These are phyloP conservation scores for Xestia rhomboidea DNA, from an alignment of 2,888 invertebrate species.

Conservation along the genomic window DNA sequence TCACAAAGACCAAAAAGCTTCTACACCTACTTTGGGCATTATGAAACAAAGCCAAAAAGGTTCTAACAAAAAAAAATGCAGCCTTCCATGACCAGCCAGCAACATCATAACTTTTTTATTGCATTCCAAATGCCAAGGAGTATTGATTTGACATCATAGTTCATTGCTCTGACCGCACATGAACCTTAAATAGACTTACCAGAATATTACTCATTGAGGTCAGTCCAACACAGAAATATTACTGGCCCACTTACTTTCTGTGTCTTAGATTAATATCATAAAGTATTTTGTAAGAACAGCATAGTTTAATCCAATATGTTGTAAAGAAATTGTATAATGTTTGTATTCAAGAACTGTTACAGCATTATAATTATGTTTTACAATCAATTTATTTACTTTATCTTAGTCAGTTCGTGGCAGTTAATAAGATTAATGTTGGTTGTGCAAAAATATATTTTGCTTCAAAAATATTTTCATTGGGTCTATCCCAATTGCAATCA, in stretches of 20 bases:
- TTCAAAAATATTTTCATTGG: neutral
- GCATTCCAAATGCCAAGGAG: slow-evolving; percentile 66
- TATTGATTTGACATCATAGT: slow-evolving; percentile 78
- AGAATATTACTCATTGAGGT: slow-evolving; percentile 60
- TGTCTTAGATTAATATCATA: slow-evolving; percentile 45
- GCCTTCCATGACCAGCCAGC: slow-evolving; percentile 14
- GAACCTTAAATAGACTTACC: slow-evolving; percentile 18
- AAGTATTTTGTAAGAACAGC: slow-evolving; percentile 26
- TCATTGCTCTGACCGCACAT: slow-evolving; percentile 64
- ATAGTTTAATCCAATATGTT: slow-evolving; percentile 22
- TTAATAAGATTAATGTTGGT: neutral
- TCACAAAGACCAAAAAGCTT: neutral
- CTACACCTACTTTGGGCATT: neutral
- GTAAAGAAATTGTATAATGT: slow-evolving; percentile 26
- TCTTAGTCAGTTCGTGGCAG: neutral
- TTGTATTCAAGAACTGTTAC: slow-evolving; percentile 11
- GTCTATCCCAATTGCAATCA: neutral
- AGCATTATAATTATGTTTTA: neutral
- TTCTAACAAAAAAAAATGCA: neutral
- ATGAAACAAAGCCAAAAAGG: neutral
- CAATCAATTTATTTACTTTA: neutral
- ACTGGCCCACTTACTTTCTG: slow-evolving; percentile 33
- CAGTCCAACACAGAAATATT: slow-evolving; percentile 38
- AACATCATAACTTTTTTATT: slow-evolving; percentile 58
- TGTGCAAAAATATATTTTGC: neutral